Evolutionary conservation across 35 echinoderm and acorn worm species (phyloP).

Genomic region (Strongylocentrotus purpuratus): DNA sequence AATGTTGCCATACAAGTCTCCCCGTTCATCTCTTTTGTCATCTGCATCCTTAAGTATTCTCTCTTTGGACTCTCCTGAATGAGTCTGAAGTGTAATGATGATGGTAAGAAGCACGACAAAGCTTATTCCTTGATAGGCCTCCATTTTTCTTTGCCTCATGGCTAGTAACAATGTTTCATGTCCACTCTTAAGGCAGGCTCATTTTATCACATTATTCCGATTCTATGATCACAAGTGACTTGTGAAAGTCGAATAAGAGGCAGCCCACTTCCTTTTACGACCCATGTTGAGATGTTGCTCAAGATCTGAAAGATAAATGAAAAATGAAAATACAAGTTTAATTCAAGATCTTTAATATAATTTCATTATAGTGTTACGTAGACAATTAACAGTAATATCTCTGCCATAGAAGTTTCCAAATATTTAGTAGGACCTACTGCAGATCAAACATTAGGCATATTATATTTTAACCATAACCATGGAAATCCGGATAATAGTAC

Average conservation of each 20-base stretch:
- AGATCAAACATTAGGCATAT: too few species aligned
- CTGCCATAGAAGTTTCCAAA: too few species aligned
- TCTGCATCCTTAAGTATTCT: not conserved
- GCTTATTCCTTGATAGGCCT: not conserved
- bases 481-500: too few species aligned
- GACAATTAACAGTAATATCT: too few species aligned
- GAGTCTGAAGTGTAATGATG: not conserved
- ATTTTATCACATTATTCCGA: not conserved
- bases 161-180: not conserved
- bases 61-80: not conserved
- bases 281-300: not conserved
- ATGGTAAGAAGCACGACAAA: not conserved
- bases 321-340: not conserved
- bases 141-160: not conserved
- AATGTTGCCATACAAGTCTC: not conserved
- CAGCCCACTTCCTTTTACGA: not conserved
- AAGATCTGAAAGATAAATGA: not conserved
- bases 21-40: not conserved
- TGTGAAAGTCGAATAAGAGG: not conserved
- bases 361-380: not conserved
- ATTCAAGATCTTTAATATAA: not conserved
- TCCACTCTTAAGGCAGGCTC: not conserved
- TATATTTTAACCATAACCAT: too few species aligned
- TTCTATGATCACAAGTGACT: not conserved
- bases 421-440: too few species aligned